Evolutionary conservation across 1,140 invertebrate species (phyloP), one percentile per base, ranked within the genome.

Genomic region (Brachionus plicatilis): DNA sequence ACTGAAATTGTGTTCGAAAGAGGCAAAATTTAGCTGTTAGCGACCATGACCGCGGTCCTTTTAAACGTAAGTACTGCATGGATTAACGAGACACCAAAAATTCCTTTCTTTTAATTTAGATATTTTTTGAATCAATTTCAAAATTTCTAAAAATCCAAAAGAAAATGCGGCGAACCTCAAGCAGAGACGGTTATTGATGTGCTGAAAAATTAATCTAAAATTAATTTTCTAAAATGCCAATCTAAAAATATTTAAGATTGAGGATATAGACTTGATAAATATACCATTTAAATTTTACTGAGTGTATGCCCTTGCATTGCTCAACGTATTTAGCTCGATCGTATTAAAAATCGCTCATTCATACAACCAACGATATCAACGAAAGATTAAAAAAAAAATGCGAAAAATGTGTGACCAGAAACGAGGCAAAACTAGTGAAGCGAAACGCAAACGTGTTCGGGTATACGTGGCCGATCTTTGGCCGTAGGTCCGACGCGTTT

Each of bases 321-420:
- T 76, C 72, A 76, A 50, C 72, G 72, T 50, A 12, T 29, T 76
- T 76, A 76, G 72, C 24, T 76, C 72, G 72, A 76, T 76, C 72
- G 72, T 76, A 53, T 24, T 11, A 2, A 24, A 75, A 43, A 53
- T 60, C 53, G 53, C 53, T 20, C 2, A 20, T 60, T 60, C 53
- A 60, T 24, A 11, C 53, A 60, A 60, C 20, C n/a, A 60, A 37
- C 33, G 0, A 37, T 2, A 37, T 3, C 33, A 37, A 37, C 33
- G 5, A 37, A 37, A 7, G 33, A 37, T 7, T 7, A 37, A 37
- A 37, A 60, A 60, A 60, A 8, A 60, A 60, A 60, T 20, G n/a
- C 53, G 20, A 20, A 60, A 20, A 20, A 20, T 47, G 0, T 60
- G 53, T 20, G 53, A 60, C 20, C n/a, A 60, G 3, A 60, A 60